Evolutionary conservation across 2,113 vertebrate genomes (phyloP).

Genomic region (Stegostoma tigrinum): DNA sequence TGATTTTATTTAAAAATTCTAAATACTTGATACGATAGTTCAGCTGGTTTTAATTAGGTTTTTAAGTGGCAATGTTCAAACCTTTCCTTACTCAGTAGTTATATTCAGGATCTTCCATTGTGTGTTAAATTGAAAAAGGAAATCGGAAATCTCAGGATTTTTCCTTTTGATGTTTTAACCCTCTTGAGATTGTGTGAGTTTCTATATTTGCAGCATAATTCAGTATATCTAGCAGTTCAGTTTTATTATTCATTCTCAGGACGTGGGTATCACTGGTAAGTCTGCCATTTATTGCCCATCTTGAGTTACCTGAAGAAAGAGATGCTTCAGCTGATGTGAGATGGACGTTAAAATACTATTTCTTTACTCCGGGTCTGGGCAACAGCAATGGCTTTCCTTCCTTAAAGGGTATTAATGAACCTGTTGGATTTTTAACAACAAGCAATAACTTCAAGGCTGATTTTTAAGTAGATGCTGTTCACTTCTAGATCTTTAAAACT

Average conservation of each 20-base stretch:
- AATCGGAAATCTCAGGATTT: conserved; percentile 6
- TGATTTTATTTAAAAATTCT: conserved; percentile 27
- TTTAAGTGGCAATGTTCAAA: conserved; percentile 17
- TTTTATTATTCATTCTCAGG: not conserved
- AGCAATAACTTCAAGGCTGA: not conserved
- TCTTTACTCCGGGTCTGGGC: not conserved
- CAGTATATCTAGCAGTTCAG: not conserved
- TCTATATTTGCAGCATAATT: conserved; percentile 24
- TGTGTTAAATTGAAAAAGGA: conserved; percentile 28
- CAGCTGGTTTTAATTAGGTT: conserved; percentile 34
- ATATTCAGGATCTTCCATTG: conserved; percentile 18
- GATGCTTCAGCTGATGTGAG: not conserved
- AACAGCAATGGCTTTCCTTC: not conserved
- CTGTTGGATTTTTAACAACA: not conserved
- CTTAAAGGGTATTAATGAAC: not conserved
- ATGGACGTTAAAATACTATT: not conserved
- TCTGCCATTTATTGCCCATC: not conserved
- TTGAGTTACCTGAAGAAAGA: not conserved
- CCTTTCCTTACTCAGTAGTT: not conserved
- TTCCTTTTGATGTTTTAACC: conserved; percentile 33
- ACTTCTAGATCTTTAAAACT: not conserved
- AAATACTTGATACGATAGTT: conserved; percentile 28
- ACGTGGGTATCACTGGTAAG: not conserved
- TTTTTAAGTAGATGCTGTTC: not conserved
- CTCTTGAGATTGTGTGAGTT: conserved; percentile 16